Evolutionary conservation across 2,888 invertebrate genomes (phyloP), one percentile per base, ranked within the genome.

Genomic region (Cerceris ruficornis): DNA sequence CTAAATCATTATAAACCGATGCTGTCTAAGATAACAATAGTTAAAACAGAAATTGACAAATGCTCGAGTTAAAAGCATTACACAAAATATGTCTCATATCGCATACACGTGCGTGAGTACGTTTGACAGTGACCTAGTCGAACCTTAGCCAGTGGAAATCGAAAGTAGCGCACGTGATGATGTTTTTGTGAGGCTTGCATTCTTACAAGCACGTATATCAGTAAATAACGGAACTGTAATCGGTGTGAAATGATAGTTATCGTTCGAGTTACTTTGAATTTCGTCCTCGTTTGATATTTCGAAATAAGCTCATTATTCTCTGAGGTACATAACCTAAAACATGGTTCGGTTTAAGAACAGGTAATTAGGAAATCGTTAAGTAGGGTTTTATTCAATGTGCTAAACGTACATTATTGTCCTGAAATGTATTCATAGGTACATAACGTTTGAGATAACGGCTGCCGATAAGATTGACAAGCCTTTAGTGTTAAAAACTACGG

Each of bases 301-400:
- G 11, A 13, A 0, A 15, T 14, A 43, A 52, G 1, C 17, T 15
- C 14, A 11, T 17, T 41, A 6, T 61, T 52, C 15, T 11, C 4
- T 1, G 43, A 7, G n/a, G 50, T 28, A 28, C 57, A 69, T 86
- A 88, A 87, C 86, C 83, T 84, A 69, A 78, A 88, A 88, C 84
- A 95, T 95, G 95, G 95, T 95, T 60, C 94, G 95, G 15, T 94
- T 95, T 71, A 95, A 95, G 90, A 95, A 95, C 89, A 94, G 95
- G 95, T 95, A 90, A 76, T 66, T 42, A n/a, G 54, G n/a, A 5
- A 43, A 52, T 61, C 14, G 28, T 39, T 59, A 8, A 11, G 11
- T 59, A 5, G 28, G 50, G 52, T 50, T 41, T 59, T 11, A 58
- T 54, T 50, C 49, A 55, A 28, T 14, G 43, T 64, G 65, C 1